A percentile compares a stretch with the other conserved stretches of the same genome.
Conservation (phyloP, 2,797 vertebrate genomes). For the Podarcis siculus region DNA sequence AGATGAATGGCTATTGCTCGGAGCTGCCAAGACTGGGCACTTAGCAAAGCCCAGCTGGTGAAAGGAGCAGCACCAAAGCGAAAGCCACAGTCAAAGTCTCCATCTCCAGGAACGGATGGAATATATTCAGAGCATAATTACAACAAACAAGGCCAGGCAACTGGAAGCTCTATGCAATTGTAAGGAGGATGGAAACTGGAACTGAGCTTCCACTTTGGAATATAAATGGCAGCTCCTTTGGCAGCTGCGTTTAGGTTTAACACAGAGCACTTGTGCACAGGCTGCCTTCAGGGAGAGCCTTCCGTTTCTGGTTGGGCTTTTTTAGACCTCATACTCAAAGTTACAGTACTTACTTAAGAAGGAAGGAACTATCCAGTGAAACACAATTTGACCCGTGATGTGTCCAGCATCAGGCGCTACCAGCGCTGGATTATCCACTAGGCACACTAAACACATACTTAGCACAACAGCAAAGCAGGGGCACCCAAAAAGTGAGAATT, state of each 20-base stretch:
- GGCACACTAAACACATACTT: too few relatives aligned
- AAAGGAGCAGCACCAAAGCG: neutral
- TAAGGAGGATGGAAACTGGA: neutral
- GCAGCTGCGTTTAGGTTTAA: neutral
- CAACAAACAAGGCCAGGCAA: neutral
- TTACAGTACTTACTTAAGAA: neutral
- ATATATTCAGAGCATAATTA: neutral
- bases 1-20: neutral
- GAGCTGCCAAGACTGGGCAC: neutral
- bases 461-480: too few relatives aligned
- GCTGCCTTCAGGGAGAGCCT: neutral
- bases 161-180: too few relatives aligned
- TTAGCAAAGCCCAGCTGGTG: neutral
- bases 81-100: neutral
- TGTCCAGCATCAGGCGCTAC: neutral
- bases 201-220: neutral
- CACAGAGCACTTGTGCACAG: neutral
- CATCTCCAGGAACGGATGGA: neutral
- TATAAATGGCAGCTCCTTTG: neutral
- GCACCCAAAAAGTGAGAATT: too few relatives aligned
- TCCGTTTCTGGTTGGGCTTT: neutral
- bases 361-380: neutral
- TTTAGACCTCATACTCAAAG: neutral
- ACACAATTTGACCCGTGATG: neutral
- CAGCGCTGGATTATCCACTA: too few relatives aligned